A percentile compares a stretch with the other conserved stretches of the same genome.
Conservation (phyloP, 2,113 vertebrate genomes). For the Myotis brandtii region DNA sequence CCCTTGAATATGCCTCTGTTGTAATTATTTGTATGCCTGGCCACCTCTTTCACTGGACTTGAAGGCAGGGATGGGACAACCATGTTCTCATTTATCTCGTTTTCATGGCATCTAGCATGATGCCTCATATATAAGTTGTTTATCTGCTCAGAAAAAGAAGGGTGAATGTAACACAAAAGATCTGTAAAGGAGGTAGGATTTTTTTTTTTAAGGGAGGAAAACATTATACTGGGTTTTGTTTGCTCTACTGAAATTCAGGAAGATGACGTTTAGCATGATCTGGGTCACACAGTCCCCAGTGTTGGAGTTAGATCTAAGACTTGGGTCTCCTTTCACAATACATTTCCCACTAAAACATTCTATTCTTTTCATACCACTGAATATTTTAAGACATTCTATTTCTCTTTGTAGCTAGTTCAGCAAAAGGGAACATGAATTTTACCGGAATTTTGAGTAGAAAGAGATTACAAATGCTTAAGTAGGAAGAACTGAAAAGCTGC, state of each 20-base stretch:
- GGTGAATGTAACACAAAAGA: neutral
- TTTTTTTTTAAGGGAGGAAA: neutral
- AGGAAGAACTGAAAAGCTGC: neutral
- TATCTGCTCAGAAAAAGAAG: conserved; percentile 33
- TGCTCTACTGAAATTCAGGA: neutral
- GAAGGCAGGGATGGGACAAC: neutral
- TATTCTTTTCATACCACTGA: neutral
- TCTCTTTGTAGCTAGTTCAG: neutral
- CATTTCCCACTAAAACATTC: neutral
- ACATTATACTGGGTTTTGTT: neutral
- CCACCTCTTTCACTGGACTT: neutral
- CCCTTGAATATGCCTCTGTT: neutral
- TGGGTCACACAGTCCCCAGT: neutral
- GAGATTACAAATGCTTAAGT: neutral
- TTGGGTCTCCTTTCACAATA: neutral
- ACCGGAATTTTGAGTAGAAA: neutral
- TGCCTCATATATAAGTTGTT: neutral
- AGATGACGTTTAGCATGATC: neutral
- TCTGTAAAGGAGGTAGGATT: neutral
- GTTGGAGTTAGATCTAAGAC: neutral
- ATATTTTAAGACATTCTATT: neutral
- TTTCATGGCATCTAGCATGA: neutral
- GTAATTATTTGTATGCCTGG: neutral
- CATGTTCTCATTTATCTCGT: neutral
- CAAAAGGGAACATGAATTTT: conserved; percentile 38